A percentile compares a stretch with the other conserved stretches of the same genome.
phyloP scores from a whole-genome alignment of 2,888 invertebrate species.

The Cheilosia scutellata region DNA sequence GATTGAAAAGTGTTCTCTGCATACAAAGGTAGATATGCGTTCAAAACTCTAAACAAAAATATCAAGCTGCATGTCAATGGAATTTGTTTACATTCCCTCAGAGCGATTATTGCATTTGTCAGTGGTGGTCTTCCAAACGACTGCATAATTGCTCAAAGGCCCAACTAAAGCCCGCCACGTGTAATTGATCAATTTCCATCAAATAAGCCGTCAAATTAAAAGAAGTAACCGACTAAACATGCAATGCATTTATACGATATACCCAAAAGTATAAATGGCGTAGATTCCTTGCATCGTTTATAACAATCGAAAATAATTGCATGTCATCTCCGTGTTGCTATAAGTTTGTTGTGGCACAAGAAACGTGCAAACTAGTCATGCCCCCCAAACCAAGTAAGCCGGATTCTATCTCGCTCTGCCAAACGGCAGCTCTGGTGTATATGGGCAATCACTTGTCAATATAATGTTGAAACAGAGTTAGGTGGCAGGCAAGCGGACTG shows the following conservation, averaged over 20 bases:
- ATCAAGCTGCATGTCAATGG: not conserved
- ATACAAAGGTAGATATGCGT: no score
- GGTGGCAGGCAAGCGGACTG: constrained; percentile 33
- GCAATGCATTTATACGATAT: not conserved
- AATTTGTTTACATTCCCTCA: not conserved
- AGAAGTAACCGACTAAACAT: constrained; percentile 16
- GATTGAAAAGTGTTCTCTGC: no score
- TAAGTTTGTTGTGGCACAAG: constrained; percentile 44
- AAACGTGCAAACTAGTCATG: constrained; percentile 75
- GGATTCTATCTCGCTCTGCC: constrained; percentile 27
- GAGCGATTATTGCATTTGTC: not conserved
- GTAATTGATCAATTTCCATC: constrained; percentile 54
- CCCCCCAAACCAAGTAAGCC: constrained; percentile 45
- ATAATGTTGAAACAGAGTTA: constrained; percentile 66
- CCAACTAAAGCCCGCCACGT: constrained; percentile 10
- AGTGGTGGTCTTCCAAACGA: constrained; percentile 23
- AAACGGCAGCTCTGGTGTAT: not conserved
- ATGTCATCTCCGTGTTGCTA: constrained; percentile 59
- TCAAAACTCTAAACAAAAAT: no score
- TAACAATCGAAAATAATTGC: constrained; percentile 67
- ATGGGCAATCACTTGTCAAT: constrained; percentile 68
- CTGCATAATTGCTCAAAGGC: constrained; percentile 29
- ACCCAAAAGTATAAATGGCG: constrained; percentile 21
- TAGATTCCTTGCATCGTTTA: constrained; percentile 59
- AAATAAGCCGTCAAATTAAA: constrained; percentile 62